phyloP scores from a whole-genome alignment of 2,888 invertebrate species.

The Papilio gigon region DNA sequence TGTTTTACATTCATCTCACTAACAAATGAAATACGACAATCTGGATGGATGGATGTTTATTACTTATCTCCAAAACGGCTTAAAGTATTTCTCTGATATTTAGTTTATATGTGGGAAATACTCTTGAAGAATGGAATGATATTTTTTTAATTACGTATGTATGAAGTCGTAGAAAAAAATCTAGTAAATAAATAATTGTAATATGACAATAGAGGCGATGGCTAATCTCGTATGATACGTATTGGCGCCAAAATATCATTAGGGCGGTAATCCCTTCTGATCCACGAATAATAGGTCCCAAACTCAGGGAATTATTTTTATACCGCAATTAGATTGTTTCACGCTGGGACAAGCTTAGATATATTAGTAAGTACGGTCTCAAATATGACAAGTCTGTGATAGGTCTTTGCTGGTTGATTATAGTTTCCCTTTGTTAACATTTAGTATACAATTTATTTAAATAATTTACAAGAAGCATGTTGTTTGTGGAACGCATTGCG shows the following conservation, averaged over 20 bases:
- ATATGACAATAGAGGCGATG: constrained; percentile 33
- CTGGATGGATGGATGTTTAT: no score
- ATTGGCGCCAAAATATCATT: constrained; percentile 57
- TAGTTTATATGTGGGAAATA: background rate
- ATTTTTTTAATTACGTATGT: no score
- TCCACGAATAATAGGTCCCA: constrained; percentile 61
- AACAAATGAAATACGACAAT: no score
- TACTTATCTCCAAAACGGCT: no score
- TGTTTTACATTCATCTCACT: no score
- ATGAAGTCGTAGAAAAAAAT: background rate
- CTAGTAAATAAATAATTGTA: constrained; percentile 27
- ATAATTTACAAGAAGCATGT: no score
- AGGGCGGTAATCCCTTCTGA: constrained; percentile 61
- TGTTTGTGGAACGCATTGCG: no score
- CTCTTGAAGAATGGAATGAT: background rate
- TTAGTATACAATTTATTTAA: no score
- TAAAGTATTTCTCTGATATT: no score
- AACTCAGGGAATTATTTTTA: constrained; percentile 46
- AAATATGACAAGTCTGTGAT: background rate
- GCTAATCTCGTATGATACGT: constrained; percentile 60
- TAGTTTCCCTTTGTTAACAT: no score
- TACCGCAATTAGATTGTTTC: constrained; percentile 14
- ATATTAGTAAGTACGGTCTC: background rate
- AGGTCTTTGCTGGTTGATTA: no score
- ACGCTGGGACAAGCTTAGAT: background rate